phyloP scores from a whole-genome alignment of 2,797 vertebrate species.

The Simalia tracyae region DNA sequence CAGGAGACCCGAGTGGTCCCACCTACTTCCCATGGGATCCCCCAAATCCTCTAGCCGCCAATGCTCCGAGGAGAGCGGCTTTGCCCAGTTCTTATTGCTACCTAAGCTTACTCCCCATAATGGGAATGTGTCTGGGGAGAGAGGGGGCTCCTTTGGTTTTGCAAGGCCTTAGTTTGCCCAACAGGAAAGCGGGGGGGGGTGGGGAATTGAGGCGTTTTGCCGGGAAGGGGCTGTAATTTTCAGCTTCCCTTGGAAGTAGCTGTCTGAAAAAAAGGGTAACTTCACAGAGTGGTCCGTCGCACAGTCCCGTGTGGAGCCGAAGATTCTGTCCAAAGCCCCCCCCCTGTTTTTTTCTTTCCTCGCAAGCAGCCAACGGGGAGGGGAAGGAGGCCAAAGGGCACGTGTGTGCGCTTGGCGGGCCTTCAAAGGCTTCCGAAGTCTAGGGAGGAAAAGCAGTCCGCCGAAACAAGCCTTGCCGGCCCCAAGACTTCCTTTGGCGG shows the following conservation, averaged over 20 bases:
- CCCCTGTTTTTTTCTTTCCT: not conserved
- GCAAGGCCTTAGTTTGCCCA: too few species aligned
- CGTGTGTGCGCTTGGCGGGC: not conserved
- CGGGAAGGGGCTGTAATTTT: not conserved
- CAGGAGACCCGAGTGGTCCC: not conserved
- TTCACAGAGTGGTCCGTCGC: not conserved
- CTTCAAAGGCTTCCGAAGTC: slow-evolving; percentile 17
- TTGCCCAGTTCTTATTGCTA: not conserved
- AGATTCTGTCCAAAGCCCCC: not conserved
- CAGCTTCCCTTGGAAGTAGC: not conserved
- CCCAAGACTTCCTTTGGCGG: not conserved
- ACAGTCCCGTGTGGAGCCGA: not conserved
- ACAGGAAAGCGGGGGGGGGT: not conserved
- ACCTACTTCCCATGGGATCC: not conserved
- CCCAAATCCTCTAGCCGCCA: too few species aligned
- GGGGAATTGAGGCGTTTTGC: not conserved
- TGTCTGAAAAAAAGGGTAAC: not conserved
- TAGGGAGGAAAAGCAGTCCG: not conserved
- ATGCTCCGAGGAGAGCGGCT: not conserved
- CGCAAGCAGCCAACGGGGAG: not conserved
- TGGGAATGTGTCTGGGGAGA: not conserved
- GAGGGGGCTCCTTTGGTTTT: not conserved
- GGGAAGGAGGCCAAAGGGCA: not conserved
- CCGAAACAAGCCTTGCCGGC: not conserved
- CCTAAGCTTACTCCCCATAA: not conserved